Evolutionary conservation across 2,113 vertebrate genomes (phyloP).

Genomic region (Lamprologus speciosus): DNA sequence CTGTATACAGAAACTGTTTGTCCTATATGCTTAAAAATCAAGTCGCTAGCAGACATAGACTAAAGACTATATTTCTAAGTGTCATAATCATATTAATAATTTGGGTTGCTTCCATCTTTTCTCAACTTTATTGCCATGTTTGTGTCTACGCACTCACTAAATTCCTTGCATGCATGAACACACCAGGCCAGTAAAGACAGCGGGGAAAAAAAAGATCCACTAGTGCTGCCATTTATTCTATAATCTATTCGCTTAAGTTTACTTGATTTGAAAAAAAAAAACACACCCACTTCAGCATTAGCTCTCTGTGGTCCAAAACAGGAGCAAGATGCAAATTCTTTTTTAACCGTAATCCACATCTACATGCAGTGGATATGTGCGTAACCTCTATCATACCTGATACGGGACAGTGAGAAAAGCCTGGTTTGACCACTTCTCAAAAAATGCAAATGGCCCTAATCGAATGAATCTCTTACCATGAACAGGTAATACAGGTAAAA

Average conservation of each 20-base stretch:
- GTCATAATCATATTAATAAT: background rate
- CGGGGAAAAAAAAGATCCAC: rapidly evolving
- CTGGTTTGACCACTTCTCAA: background rate
- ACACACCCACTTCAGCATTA: background rate
- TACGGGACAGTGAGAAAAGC: background rate
- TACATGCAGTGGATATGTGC: background rate
- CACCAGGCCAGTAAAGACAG: background rate
- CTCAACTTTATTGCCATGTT: background rate
- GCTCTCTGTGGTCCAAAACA: background rate
- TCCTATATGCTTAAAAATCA: background rate
- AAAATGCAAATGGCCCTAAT: background rate
- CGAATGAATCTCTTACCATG: background rate
- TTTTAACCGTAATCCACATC: background rate
- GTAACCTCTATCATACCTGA: rapidly evolving
- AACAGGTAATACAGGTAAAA: background rate
- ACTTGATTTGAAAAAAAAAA: background rate
- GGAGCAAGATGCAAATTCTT: background rate
- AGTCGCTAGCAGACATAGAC: background rate
- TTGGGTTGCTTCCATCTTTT: background rate
- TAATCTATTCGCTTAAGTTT: rapidly evolving
- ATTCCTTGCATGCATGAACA: background rate
- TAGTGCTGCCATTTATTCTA: background rate
- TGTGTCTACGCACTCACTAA: rapidly evolving
- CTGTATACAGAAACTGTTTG: background rate
- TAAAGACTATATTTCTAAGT: background rate